Evolutionary conservation across 2,888 invertebrate genomes (phyloP).

Genomic region (Parapristionchus giblindavisi): DNA sequence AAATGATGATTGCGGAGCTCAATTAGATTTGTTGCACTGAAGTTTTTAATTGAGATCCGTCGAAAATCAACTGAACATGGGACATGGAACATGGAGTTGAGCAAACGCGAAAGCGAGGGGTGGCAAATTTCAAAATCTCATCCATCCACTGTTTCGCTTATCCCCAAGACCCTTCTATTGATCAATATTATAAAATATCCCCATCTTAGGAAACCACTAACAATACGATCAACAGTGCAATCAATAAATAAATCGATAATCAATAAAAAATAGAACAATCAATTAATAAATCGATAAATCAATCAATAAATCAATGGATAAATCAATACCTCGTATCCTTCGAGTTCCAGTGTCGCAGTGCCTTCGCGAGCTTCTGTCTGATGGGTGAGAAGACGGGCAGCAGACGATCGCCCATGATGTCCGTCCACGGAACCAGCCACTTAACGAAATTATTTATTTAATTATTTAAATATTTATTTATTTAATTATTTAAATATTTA

Average conservation of each 20-base stretch:
- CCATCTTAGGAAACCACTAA: background rate
- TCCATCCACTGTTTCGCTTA: no score
- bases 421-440: constrained; percentile 97
- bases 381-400: constrained; percentile 85
- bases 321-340: constrained; percentile 77
- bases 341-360: constrained; percentile 77
- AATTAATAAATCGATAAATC: constrained; percentile 1
- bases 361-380: constrained; percentile 75
- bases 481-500: background rate
- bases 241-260: background rate
- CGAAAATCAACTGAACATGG: no score
- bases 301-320: constrained; percentile 30
- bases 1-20: background rate
- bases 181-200: no score
- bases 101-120: no score
- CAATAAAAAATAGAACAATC: background rate
- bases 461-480: constrained; percentile 1
- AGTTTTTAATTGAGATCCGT: no score
- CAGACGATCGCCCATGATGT: constrained; percentile 78
- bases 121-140: no score
- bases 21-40: no score
- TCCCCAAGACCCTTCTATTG: no score
- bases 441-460: constrained; percentile 91
- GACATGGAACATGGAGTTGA: no score
- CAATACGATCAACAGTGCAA: background rate